These are phyloP conservation scores for Palaemon carinicauda DNA, from an alignment of 1,140 invertebrate genomes.

Conservation along the genomic window DNA sequence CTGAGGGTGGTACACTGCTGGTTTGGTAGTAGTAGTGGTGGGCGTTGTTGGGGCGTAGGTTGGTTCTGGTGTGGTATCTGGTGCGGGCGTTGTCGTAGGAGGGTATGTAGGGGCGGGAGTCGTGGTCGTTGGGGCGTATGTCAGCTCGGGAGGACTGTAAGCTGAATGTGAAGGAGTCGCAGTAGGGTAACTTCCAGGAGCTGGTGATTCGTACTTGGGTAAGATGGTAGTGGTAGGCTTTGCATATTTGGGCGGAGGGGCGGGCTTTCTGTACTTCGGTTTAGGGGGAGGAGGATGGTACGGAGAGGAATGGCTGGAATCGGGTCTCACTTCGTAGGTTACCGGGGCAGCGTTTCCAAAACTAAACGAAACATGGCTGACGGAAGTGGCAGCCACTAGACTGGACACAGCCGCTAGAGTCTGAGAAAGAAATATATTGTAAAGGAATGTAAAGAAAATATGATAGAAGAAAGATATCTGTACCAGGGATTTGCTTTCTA, in stretches of 20 bases:
- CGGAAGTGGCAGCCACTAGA: not conserved
- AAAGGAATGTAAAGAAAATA: too few relatives aligned
- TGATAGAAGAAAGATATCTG: too few relatives aligned
- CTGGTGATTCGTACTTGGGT: too few relatives aligned
- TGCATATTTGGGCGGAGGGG: too few relatives aligned
- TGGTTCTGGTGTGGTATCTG: not conserved
- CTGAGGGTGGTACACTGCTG: not conserved
- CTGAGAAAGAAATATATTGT: not conserved
- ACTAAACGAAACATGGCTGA: constrained; percentile 24
- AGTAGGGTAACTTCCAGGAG: too few relatives aligned
- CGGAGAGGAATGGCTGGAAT: not conserved
- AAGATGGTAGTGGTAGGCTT: too few relatives aligned
- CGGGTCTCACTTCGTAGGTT: not conserved
- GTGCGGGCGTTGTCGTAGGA: not conserved
- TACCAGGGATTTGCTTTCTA: too few relatives aligned
- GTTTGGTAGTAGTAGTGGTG: not conserved
- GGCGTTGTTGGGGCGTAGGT: not conserved
- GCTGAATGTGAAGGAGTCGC: too few relatives aligned
- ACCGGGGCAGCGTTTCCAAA: not conserved
- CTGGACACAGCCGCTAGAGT: not conserved
- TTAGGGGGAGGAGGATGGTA: not conserved
- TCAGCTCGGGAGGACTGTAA: too few relatives aligned
- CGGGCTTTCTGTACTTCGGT: too few relatives aligned
- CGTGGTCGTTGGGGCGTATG: too few relatives aligned
- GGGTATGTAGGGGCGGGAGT: too few relatives aligned